Percentiles rank a stretch among this genome's conserved stretches.
Evolutionary conservation across 2,113 vertebrate genomes (phyloP).

Genomic region (Clinocottus analis): DNA sequence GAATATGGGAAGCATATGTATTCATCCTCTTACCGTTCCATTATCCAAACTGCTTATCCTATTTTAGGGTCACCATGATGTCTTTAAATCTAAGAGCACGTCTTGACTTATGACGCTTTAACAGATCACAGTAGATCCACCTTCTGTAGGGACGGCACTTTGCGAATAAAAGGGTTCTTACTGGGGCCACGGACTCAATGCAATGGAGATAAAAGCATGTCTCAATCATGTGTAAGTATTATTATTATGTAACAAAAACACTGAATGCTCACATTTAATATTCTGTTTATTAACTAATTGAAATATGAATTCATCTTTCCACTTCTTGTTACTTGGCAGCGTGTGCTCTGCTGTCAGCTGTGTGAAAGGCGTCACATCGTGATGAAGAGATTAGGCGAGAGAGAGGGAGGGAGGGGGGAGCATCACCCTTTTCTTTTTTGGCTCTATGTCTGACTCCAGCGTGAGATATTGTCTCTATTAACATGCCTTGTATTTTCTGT

Average conservation of each 20-base stretch:
- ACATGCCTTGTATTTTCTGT: constrained; percentile 4
- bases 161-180: not conserved
- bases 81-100: not conserved
- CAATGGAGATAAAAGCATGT: not conserved
- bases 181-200: not conserved
- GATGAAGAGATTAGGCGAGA: not conserved
- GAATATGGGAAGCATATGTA: not conserved
- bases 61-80: not conserved
- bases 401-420: not conserved
- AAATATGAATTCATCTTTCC: not conserved
- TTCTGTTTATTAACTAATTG: no score
- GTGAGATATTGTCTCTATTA: constrained; percentile 1
- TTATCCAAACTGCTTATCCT: no score
- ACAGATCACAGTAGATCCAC: no score
- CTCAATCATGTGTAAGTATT: not conserved
- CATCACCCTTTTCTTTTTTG: not conserved
- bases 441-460: constrained; percentile 1
- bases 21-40: not conserved
- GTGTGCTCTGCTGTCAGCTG: not conserved
- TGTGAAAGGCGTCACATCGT: constrained; percentile 6
- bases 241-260: not conserved
- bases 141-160: not conserved
- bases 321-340: not conserved
- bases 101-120: no score
- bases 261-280: not conserved